phyloP scores from a whole-genome alignment of 2,113 vertebrate genomes.

The Oncorhynchus tshawytscha region DNA sequence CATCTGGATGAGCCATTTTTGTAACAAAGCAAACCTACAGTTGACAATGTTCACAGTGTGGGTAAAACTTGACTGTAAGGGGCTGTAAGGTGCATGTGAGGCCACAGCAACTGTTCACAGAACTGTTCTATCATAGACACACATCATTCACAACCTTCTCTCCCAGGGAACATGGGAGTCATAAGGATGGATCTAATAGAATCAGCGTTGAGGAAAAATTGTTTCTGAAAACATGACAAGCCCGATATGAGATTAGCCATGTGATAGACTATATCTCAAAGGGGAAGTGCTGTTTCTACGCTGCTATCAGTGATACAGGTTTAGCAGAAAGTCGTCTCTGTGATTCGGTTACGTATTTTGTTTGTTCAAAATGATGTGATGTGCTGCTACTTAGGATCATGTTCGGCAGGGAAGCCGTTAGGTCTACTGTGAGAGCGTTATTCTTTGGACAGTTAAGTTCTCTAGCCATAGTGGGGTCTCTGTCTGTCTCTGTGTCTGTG shows the following conservation, averaged over 20 bases:
- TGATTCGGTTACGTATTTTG: slow-evolving; percentile 33
- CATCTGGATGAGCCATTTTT: too few relatives aligned
- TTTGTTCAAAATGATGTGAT: slow-evolving; percentile 20
- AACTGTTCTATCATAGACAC: not conserved
- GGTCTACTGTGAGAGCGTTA: too few relatives aligned
- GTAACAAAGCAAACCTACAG: too few relatives aligned
- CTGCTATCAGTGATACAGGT: not conserved
- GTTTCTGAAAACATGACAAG: slow-evolving; percentile 24
- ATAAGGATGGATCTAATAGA: slow-evolving; percentile 18
- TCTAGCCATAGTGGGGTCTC: too few relatives aligned
- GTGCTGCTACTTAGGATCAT: slow-evolving; percentile 18
- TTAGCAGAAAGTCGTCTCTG: slow-evolving; percentile 6
- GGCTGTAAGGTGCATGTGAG: too few relatives aligned
- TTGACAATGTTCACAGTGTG: too few relatives aligned
- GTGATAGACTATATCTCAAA: slow-evolving; percentile 8
- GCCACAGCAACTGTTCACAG: not conserved
- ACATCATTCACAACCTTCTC: not conserved
- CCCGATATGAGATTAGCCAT: slow-evolving; percentile 21
- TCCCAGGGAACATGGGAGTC: slow-evolving; percentile 27
- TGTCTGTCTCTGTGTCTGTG: not conserved
- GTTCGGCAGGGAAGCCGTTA: slow-evolving; percentile 10
- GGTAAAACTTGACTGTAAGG: too few relatives aligned
- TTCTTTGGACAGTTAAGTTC: too few relatives aligned
- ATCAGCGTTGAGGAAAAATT: slow-evolving; percentile 14
- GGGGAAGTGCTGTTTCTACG: not conserved